Evolutionary conservation across 2,797 vertebrate species (phyloP).

Genomic region (Sciaenops ocellatus): DNA sequence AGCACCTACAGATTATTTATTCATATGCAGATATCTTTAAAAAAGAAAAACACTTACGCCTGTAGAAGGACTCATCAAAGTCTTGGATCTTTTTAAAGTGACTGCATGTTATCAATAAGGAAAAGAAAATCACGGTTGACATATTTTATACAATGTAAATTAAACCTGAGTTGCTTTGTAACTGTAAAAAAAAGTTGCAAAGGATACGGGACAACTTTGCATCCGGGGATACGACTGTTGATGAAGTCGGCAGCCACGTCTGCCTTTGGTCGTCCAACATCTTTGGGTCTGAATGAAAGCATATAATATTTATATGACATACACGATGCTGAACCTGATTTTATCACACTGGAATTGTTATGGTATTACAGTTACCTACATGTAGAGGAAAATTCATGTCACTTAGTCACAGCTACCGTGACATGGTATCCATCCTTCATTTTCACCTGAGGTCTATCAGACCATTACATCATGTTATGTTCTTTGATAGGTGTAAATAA

Average conservation of each 20-base stretch:
- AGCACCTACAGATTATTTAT: no score
- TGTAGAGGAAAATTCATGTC: neutral
- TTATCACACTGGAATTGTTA: neutral
- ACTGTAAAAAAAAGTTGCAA: conserved; percentile 2
- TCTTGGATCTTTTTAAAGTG: conserved; percentile 99
- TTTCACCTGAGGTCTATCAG: neutral
- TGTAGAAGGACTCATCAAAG: conserved; percentile 95
- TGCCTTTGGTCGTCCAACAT: conserved; percentile 96
- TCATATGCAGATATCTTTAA: no score
- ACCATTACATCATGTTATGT: neutral
- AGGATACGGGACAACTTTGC: conserved; percentile 95
- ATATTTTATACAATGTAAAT: neutral
- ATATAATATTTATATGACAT: neutral
- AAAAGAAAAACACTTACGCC: conserved; percentile 87
- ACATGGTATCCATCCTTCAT: neutral
- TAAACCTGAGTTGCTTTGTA: neutral
- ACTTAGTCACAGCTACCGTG: neutral
- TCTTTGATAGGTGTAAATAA: neutral
- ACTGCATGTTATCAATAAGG: conserved; percentile 81
- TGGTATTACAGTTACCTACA: neutral
- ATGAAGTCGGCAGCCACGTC: conserved; percentile 97
- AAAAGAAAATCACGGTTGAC: conserved; percentile 1
- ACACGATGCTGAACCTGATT: neutral
- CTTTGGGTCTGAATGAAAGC: conserved; percentile 87
- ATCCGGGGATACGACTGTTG: conserved; percentile 91